Evolutionary conservation across 2,113 vertebrate species (phyloP).

Genomic region (Scalopus aquaticus): DNA sequence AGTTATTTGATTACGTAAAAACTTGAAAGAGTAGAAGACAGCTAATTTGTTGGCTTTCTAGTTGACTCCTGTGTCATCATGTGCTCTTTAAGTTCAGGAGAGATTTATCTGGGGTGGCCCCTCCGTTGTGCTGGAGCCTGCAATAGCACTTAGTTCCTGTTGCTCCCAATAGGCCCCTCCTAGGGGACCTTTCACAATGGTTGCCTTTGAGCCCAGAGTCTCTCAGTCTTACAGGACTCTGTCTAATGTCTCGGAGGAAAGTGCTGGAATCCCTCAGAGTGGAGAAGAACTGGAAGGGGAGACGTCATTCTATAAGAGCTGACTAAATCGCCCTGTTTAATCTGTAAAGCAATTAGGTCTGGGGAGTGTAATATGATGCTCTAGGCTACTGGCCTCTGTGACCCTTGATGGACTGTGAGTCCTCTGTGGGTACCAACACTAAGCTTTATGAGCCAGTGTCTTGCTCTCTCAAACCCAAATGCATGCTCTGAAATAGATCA

Average conservation of each 20-base stretch:
- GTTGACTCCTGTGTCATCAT: slow-evolving; percentile 50
- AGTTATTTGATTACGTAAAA: slow-evolving; percentile 68
- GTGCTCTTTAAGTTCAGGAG: background rate
- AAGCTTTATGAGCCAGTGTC: background rate
- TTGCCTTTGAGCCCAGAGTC: slow-evolving; percentile 72
- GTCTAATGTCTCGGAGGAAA: slow-evolving; percentile 64
- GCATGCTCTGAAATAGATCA: background rate
- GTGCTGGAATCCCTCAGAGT: slow-evolving; percentile 37
- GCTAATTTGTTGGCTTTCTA: slow-evolving; percentile 35
- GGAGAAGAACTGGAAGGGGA: slow-evolving; percentile 45
- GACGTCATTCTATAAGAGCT: slow-evolving; percentile 44
- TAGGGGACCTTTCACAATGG: slow-evolving; percentile 43
- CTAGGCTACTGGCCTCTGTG: background rate
- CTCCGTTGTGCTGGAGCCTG: slow-evolving; percentile 8
- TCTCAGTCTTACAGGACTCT: slow-evolving; percentile 56
- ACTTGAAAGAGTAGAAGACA: slow-evolving; percentile 39
- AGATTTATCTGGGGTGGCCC: slow-evolving; percentile 56
- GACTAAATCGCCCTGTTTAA: slow-evolving; percentile 67
- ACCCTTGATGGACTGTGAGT: background rate
- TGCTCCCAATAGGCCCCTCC: slow-evolving; percentile 16
- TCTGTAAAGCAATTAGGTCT: slow-evolving; percentile 67
- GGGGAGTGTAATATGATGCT: slow-evolving; percentile 38
- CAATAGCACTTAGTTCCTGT: slow-evolving; percentile 10
- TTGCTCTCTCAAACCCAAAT: background rate
- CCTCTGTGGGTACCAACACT: background rate